These are phyloP conservation scores for Spilosoma lubricipeda DNA, from an alignment of 2,888 invertebrate species.

Conservation along the genomic window DNA sequence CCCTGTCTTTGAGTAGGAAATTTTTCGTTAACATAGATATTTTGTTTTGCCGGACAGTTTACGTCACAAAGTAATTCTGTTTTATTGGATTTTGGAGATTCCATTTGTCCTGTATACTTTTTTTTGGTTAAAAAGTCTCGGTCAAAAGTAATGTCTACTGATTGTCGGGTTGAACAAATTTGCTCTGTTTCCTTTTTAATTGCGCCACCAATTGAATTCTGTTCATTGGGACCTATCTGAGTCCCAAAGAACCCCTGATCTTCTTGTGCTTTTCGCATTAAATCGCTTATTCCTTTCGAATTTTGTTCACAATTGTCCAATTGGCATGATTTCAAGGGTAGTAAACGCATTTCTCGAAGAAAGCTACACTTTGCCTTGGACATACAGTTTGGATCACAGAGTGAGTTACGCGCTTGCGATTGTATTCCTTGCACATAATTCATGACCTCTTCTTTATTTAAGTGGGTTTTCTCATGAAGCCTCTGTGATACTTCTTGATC, in stretches of 20 bases:
- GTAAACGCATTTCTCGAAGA: background rate
- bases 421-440: slow-evolving; percentile 1
- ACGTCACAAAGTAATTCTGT: background rate
- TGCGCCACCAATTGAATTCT: background rate
- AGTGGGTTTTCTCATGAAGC: background rate
- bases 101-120: background rate
- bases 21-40: background rate
- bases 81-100: background rate
- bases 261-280: background rate
- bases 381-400: background rate
- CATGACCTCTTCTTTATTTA: slow-evolving; percentile 7
- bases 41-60: background rate
- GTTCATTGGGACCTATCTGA: background rate
- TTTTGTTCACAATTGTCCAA: background rate
- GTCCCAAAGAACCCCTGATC: background rate
- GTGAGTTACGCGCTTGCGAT: background rate
- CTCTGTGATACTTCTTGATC: background rate
- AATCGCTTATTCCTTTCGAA: background rate
- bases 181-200: background rate
- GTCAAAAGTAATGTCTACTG: background rate
- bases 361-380: background rate
- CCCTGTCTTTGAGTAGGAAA: slow-evolving; percentile 16
- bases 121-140: background rate
- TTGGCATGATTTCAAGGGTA: background rate
- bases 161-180: background rate